Evolutionary conservation across 2,113 vertebrate genomes (phyloP), one percentile per base, ranked within the genome.

Genomic region (Trachemys scripta): DNA sequence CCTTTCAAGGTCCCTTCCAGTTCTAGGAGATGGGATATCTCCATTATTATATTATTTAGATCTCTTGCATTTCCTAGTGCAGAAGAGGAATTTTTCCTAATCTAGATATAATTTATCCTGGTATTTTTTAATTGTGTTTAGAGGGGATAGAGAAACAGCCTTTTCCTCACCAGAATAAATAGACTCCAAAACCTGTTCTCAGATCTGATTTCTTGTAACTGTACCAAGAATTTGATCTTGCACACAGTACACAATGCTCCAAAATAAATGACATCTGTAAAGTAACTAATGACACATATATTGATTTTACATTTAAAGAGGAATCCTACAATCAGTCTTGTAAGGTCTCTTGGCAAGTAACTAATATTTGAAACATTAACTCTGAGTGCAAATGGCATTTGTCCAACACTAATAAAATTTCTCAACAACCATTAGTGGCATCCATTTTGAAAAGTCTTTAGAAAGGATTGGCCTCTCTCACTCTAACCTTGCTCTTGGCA

Each of bases 331-430:
- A 96, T 96, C 81, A 92, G 29, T 91, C 92, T 94, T 93, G 82
- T 93, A 96, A 94, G 17, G 35, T 90, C 76, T 91, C 90, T 95
- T 90, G 91, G 35, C 84, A 92, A 94, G 47, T 82, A 59, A n/a
- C 90, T 90, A 89, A 57, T 92, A 93, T 96, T 96, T 93, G 59
- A 89, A 87, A 72, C 91, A 94, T 72, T 95, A 96, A 84, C 89
- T 93, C 69, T 76, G 8, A 90, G 11, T 72, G 25, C 76, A 95
- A 72, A 42, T 97, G 92, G 91, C 80, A 76, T 6, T 87, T 90
- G 25, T 96, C 90, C 95, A 96, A 88, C 5, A 20, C 19, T 75
- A 90, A 88, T 89, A 90, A 80, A 93, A 88, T 90, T 91, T 89
- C 76, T 88, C 51, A 95, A 75, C n/a, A 84, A 38, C 62, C 5